These are phyloP conservation scores for Mizuhopecten yessoensis DNA, from an alignment of 1,140 invertebrate genomes.

Conservation along the genomic window DNA sequence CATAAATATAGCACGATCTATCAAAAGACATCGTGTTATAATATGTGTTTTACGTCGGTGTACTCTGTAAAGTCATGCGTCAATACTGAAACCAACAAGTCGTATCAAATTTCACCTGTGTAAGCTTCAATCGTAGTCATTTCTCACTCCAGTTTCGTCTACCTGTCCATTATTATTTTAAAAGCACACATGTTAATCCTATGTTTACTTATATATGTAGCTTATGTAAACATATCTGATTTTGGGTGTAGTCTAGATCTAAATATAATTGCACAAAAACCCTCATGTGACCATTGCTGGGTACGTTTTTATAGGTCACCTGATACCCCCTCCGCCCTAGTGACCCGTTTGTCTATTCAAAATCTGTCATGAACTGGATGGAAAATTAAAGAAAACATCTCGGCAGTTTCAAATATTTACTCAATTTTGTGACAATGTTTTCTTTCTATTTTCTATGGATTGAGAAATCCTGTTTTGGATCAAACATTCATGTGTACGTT, in stretches of 20 bases:
- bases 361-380: neutral
- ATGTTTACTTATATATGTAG: neutral
- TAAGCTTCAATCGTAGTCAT: neutral
- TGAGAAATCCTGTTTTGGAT: too few species aligned
- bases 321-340: neutral
- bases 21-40: neutral
- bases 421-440: neutral
- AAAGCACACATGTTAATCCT: neutral
- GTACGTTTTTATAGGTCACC: neutral
- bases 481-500: too few species aligned
- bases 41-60: neutral
- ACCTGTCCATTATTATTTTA: neutral
- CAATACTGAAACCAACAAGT: neutral
- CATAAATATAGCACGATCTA: neutral
- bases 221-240: neutral
- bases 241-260: neutral
- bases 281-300: neutral
- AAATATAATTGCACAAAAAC: too few species aligned
- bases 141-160: neutral
- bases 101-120: neutral
- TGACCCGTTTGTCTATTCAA: neutral
- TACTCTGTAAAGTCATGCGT: neutral
- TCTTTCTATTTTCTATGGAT: too few species aligned
- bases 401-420: neutral
- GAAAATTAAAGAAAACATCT: neutral